Evolutionary conservation across 2,113 vertebrate species (phyloP), one percentile per base, ranked within the genome.

Genomic region (Lasiurus borealis): DNA sequence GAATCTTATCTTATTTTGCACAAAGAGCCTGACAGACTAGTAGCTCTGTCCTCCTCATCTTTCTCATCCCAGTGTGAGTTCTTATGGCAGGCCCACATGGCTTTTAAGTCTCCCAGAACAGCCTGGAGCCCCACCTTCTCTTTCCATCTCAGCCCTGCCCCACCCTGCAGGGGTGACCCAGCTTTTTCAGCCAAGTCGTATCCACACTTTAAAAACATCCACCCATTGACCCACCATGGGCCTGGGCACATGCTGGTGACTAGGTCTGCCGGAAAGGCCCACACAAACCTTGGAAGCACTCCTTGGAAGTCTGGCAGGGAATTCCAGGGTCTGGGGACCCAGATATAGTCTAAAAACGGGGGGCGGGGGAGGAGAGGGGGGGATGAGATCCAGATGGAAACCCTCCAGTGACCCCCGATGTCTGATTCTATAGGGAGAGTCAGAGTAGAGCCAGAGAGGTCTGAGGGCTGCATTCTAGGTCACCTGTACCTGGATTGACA

Each of bases 51-150:
- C 52, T 36, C 87, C 10, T 29, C 1, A 0, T 27, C 44, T 52
- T n/a, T 44, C 44, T 23, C 1, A 4, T 6, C 1, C 0, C 5
- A 4, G 68, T 12, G 15, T 36, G 57, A 14, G 5, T 44, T 21
- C 36, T 2, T 1, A 46, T 1, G 6, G 13, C 48, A 36, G 54
- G 15, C 15, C 23, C 50, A 54, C 21, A 31, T 8, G 19, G 46
- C 29, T 68, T 14, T 40, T 25, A 12, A 12, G 27, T 66, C 71
- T 48, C 57, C 48, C 34, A 1, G 12, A 15, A 44, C 48, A 9
- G 34, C 46, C 85, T 76, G 1, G 0, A n/a, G 82, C 34, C 46
- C 12, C 23, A 6, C 59, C 46, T 6, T 44, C 31, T 40, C 40
- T 23, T 52, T 29, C 13, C 14, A 10, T 23, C 31, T 14, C 57